These are phyloP conservation scores for Percopsis transmontana DNA, from an alignment of 2,113 vertebrate species.

Conservation along the genomic window DNA sequence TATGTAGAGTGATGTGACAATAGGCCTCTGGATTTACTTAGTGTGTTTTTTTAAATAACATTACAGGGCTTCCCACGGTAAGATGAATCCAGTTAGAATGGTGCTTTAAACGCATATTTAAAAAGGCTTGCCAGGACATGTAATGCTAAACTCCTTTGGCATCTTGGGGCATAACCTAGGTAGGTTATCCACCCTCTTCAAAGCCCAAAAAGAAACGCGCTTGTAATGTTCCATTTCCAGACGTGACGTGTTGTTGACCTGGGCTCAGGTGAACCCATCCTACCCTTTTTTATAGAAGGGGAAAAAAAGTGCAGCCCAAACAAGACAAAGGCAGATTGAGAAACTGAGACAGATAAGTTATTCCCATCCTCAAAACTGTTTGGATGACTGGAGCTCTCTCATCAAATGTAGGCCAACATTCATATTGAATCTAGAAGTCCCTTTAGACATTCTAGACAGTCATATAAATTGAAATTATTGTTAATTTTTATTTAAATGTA, in stretches of 20 bases:
- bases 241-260: no score
- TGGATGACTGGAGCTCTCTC: neutral
- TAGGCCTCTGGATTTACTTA: neutral
- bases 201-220: constrained; percentile 26
- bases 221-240: constrained; percentile 24
- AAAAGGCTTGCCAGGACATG: constrained; percentile 14
- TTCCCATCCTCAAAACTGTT: neutral
- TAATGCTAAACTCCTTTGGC: constrained; percentile 31
- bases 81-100: no score
- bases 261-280: neutral
- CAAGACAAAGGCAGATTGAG: neutral
- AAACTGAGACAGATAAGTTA: neutral
- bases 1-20: no score
- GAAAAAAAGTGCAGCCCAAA: constrained; percentile 12
- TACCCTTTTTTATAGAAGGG: neutral
- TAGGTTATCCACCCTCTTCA: constrained; percentile 26
- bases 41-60: no score
- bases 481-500: neutral
- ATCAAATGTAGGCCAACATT: neutral
- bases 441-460: neutral
- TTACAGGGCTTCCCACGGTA: no score
- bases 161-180: constrained; percentile 2
- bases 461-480: neutral
- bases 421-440: neutral
- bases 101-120: constrained; percentile 37